Conservation (phyloP, 2,113 vertebrate species). For the Nycticebus coucang region DNA sequence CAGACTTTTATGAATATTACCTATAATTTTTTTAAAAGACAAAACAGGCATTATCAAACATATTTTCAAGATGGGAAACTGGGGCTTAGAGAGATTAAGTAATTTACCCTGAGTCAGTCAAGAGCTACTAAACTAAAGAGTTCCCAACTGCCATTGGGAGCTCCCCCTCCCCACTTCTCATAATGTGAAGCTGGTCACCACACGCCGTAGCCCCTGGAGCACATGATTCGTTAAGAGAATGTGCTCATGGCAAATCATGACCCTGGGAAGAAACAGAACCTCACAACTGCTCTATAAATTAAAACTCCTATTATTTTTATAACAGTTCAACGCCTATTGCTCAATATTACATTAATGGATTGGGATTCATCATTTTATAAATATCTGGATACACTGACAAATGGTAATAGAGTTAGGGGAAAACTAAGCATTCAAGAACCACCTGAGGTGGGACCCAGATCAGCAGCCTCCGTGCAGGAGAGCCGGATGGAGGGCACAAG, state of each 20-base stretch:
- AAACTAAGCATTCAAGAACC: fast-evolving
- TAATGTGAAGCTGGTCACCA: neutral
- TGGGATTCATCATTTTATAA: too few species aligned
- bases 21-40: neutral
- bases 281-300: neutral
- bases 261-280: too few species aligned
- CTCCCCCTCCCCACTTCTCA: too few species aligned
- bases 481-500: fast-evolving
- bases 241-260: neutral
- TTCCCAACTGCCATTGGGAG: neutral
- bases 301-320: neutral
- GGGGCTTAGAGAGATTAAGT: neutral
- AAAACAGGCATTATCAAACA: too few species aligned
- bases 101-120: too few species aligned
- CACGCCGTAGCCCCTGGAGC: too few species aligned
- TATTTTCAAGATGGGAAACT: neutral
- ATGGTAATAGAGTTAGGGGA: neutral
- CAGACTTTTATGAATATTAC: neutral
- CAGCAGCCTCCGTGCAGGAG: fast-evolving
- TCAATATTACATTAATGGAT: neutral
- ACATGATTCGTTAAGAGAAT: neutral
- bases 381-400: too few species aligned
- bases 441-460: fast-evolving
- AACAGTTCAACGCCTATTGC: neutral
- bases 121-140: neutral